Conservation (phyloP, 2,888 invertebrate genomes). For the Lampropteryx suffumata region DNA sequence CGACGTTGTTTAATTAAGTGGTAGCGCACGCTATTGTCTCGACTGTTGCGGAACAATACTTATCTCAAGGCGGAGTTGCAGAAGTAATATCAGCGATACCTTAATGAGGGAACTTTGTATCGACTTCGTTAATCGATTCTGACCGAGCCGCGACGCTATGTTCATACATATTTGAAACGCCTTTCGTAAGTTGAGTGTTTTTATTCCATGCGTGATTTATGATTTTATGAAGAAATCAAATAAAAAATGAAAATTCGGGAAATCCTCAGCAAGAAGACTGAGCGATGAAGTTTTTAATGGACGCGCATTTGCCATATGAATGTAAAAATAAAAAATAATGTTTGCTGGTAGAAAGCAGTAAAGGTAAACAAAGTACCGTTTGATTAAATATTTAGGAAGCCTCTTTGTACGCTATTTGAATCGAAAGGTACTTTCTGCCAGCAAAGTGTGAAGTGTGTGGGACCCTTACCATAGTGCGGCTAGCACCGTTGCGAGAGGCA, state of each 20-base stretch:
- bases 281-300: slow-evolving; percentile 56
- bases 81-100: slow-evolving; percentile 80
- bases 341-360: slow-evolving; percentile 49
- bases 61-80: slow-evolving; percentile 74
- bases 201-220: slow-evolving; percentile 18
- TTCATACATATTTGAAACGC: slow-evolving; percentile 25
- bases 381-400: slow-evolving; percentile 34
- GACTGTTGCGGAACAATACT: slow-evolving; percentile 76
- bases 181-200: neutral
- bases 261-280: slow-evolving; percentile 42
- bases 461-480: slow-evolving; percentile 79
- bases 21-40: slow-evolving; percentile 76
- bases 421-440: slow-evolving; percentile 49
- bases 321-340: slow-evolving; percentile 40
- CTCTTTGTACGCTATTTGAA: slow-evolving; percentile 14
- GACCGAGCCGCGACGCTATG: slow-evolving; percentile 55
- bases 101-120: slow-evolving; percentile 81
- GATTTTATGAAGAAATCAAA: slow-evolving; percentile 35
- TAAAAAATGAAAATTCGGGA: slow-evolving; percentile 39
- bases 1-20: slow-evolving; percentile 75
- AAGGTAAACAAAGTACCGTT: slow-evolving; percentile 24
- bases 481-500: slow-evolving; percentile 83
- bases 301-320: slow-evolving; percentile 65
- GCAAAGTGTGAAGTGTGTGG: slow-evolving; percentile 53
- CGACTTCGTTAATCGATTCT: slow-evolving; percentile 76